Percentiles rank a stretch among this genome's conserved stretches.
Conservation (phyloP, 1,140 invertebrate genomes). For the Drosophila bocqueti region DNA sequence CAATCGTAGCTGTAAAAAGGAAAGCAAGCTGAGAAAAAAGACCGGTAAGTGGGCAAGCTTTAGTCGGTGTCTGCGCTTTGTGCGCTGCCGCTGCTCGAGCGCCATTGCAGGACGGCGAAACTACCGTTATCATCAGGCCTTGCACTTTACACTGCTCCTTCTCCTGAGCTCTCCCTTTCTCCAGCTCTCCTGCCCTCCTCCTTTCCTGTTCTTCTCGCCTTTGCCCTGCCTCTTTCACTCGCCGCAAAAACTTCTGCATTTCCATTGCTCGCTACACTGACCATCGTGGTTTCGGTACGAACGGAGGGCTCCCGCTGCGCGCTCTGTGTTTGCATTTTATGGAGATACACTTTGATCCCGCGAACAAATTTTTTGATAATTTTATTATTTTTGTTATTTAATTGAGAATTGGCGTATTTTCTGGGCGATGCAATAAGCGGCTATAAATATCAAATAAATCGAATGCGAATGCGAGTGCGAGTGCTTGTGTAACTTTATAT, state of each 20-base stretch:
- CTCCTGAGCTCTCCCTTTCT: slow-evolving; percentile 1
- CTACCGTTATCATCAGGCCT: slow-evolving; percentile 66
- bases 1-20: neutral
- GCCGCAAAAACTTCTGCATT: slow-evolving; percentile 28
- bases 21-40: slow-evolving; percentile 26
- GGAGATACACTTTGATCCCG: slow-evolving; percentile 84
- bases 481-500: slow-evolving; percentile 59
- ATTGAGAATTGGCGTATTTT: slow-evolving; percentile 58
- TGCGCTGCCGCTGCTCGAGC: slow-evolving; percentile 25
- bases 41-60: slow-evolving; percentile 70
- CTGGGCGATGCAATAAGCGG: slow-evolving; percentile 73
- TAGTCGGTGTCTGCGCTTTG: slow-evolving; percentile 46
- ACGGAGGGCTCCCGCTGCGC: neutral
- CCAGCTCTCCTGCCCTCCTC: neutral
- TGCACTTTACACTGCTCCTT: slow-evolving; percentile 58
- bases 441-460: slow-evolving; percentile 76
- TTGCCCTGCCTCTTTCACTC: slow-evolving; percentile 7
- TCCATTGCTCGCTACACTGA: slow-evolving; percentile 45
- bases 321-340: slow-evolving; percentile 59
- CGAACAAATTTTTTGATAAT: slow-evolving; percentile 79
- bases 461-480: slow-evolving; percentile 54
- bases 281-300: slow-evolving; percentile 7
- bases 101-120: slow-evolving; percentile 63
- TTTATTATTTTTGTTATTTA: slow-evolving; percentile 75
- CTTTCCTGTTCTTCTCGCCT: neutral